Base-by-base conservation (phyloP, 1,140 invertebrate genomes). In the Neodiprion virginianus region DNA sequence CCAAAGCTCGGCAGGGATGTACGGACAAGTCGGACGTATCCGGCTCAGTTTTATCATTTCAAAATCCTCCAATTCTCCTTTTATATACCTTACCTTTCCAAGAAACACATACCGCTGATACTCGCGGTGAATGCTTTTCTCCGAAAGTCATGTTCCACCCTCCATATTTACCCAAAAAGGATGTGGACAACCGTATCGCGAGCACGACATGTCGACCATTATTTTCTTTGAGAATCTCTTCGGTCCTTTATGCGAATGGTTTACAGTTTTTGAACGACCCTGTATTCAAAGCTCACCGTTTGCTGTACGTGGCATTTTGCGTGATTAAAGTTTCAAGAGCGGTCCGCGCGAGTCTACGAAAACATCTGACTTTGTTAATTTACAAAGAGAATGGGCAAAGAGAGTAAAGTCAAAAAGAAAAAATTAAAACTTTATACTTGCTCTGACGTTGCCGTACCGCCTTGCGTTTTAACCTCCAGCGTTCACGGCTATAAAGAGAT, bases 341-440 rank as follows among this genome's bases (percentile, higher is more conserved):
- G 53, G 53, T 61, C 8, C 53, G 14, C 68, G 23, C 14, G 70
- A 48, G 48, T 12, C 48, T 71, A 48, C 48, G n/a, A 49, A 71
- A 71, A 71, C 70, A 71, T 71, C 70, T 48, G 70, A 71, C 70
- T 71, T 17, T 48, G 48, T 71, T 71, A 71, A 71, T 23, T 48
- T 47, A 14, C 48, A 71, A 71, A 71, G 70, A 49, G 70, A 71
- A 48, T 48, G 48, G n/a, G 47, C 23, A 48, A 71, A 50, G 12
- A 69, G 17, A 65, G 17, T 21, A 65, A 14, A 11, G 23, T 12
- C 67, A 69, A 47, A 61, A 61, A 61, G n/a, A 61, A 61, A 61
- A 12, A 61, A 61, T 12, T n/a, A 11, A n/a, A 61, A 61, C 53
- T 61, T 12, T 11, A n/a, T 61, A 61, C 53, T 1, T 61, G 53